These are phyloP conservation scores for Aleadryas rufinucha DNA, from an alignment of 2,113 vertebrate genomes.

Conservation along the genomic window DNA sequence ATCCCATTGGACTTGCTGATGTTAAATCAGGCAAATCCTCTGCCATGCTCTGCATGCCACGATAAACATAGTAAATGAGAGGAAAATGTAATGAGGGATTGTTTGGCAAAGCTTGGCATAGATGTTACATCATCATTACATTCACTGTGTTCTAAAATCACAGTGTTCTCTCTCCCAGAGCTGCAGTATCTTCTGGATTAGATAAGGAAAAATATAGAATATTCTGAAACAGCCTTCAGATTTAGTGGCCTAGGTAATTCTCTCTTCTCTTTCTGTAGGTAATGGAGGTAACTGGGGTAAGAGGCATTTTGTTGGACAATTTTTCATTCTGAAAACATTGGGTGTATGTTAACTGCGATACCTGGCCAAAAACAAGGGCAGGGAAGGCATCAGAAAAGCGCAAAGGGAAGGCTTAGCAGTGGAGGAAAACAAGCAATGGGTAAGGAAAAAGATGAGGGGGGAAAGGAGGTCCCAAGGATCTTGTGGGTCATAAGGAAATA, in stretches of 20 bases:
- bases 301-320: not conserved
- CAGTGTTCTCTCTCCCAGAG: not conserved
- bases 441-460: not conserved
- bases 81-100: slow-evolving; percentile 4
- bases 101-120: not conserved
- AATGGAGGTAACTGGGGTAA: not conserved
- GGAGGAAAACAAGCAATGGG: not conserved
- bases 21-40: slow-evolving; percentile 11
- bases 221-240: not conserved
- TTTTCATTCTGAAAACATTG: not conserved
- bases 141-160: not conserved
- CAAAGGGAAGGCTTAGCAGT: not conserved
- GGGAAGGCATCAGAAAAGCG: not conserved
- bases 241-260: not conserved
- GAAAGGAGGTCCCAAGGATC: not conserved
- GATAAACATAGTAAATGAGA: not conserved
- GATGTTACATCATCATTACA: not conserved
- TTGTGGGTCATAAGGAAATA: not conserved
- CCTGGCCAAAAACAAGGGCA: not conserved
- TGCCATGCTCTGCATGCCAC: not conserved
- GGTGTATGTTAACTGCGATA: not conserved
- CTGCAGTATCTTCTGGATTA: not conserved
- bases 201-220: not conserved
- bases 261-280: not conserved
- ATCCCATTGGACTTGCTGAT: not conserved